Evolutionary conservation across 2,888 invertebrate species (phyloP).

Genomic region (Agriotes lineatus): DNA sequence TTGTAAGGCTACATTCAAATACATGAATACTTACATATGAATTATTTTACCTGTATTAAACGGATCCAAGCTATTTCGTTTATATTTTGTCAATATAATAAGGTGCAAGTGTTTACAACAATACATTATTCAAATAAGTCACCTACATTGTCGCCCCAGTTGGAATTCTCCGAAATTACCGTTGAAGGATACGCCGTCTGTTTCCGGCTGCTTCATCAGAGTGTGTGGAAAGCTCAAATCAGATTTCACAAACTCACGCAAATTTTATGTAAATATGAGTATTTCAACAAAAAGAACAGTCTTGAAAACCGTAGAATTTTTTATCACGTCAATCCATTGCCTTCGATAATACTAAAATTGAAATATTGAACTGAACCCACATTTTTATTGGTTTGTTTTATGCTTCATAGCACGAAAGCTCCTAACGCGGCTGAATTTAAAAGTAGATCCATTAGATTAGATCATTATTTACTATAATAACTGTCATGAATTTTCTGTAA

Average conservation of each 20-base stretch:
- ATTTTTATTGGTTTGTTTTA: not conserved
- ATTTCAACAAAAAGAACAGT: conserved; percentile 14
- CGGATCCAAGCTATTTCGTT: not conserved
- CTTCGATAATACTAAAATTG: not conserved
- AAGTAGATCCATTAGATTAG: too few relatives aligned
- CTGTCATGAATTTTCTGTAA: too few relatives aligned
- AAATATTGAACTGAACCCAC: not conserved
- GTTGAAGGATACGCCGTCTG: conserved; percentile 28
- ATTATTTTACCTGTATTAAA: too few relatives aligned
- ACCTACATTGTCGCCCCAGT: conserved; percentile 20
- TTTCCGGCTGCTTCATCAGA: conserved; percentile 38
- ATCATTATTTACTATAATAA: too few relatives aligned
- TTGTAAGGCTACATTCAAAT: too few relatives aligned
- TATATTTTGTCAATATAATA: not conserved
- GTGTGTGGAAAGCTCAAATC: conserved; percentile 33
- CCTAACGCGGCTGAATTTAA: too few relatives aligned
- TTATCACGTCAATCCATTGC: not conserved
- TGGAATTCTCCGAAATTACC: conserved; percentile 23
- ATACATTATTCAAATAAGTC: conserved; percentile 21
- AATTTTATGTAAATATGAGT: conserved; percentile 36
- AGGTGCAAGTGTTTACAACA: conserved; percentile 3
- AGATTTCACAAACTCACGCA: conserved; percentile 34
- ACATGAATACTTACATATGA: too few relatives aligned
- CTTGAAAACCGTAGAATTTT: not conserved
- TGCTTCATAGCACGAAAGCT: not conserved